Evolutionary conservation across 2,113 vertebrate species (phyloP).

Genomic region (Antechinus stuartii): DNA sequence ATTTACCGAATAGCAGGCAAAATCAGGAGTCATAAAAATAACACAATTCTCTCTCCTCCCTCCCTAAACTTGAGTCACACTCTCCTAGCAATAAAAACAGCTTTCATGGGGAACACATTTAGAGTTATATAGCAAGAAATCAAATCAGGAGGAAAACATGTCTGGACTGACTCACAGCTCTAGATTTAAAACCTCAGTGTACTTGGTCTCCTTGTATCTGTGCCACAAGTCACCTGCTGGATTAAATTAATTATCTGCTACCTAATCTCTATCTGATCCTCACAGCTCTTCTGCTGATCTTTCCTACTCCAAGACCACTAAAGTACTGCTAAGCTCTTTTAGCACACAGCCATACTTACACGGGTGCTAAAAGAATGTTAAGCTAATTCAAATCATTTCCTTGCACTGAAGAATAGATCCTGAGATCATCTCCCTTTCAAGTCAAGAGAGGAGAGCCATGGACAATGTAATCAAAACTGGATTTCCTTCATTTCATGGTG

Average conservation of each 20-base stretch:
- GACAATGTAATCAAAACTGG: not conserved
- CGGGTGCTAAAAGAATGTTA: not conserved
- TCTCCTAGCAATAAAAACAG: not conserved
- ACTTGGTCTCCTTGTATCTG: not conserved
- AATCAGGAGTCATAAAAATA: not conserved
- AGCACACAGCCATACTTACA: not conserved
- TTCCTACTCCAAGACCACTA: not conserved
- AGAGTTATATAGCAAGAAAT: not conserved
- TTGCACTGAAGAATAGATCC: not conserved
- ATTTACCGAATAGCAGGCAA: not conserved
- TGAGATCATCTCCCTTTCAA: not conserved
- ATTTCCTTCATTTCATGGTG: not conserved
- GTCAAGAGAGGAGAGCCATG: not conserved
- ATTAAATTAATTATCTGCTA: not conserved
- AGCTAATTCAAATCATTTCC: not conserved
- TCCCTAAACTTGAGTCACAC: not conserved
- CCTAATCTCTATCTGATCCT: not conserved
- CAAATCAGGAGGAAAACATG: not conserved
- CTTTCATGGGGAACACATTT: not conserved
- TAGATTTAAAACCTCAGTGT: not conserved
- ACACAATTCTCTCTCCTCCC: too few species aligned
- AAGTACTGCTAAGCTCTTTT: not conserved
- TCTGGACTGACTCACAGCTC: not conserved
- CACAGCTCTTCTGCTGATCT: not conserved
- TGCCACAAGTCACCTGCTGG: not conserved